Evolutionary conservation across 2,888 invertebrate genomes (phyloP), one percentile per base, ranked within the genome.

Genomic region (Eucera pruinosa): DNA sequence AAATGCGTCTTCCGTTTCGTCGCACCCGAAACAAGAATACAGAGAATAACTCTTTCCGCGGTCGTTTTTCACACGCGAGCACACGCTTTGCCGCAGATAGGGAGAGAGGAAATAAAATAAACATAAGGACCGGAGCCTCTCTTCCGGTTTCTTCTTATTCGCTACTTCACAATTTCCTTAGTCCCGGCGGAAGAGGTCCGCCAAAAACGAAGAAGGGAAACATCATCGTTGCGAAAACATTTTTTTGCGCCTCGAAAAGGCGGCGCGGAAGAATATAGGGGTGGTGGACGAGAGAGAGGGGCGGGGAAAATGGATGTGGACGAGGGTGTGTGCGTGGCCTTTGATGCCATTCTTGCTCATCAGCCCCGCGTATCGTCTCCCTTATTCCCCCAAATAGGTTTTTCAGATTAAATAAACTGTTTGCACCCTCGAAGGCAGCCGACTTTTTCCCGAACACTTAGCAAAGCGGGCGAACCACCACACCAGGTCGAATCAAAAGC

Each of bases 281-380:
- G 2, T 20, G 45, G 55, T n/a, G n/a, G 15, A 20, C 20, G 11
- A 39, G 43, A 6, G n/a, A 6, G n/a, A 1, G 41, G 4, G 52
- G 15, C 48, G 52, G 50, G 57, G 58, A 61, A 71, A 82, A 80
- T 74, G 68, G 72, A 66, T 58, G 65, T 47, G 45, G 5, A 30
- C 15, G 47, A 30, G 48, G 23, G 68, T 61, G 69, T 48, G 60
- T 20, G 52, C 69, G 60, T 52, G 52, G 60, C 62, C 80, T 83
- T 83, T 80, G 84, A 82, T 80, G 74, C 74, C 74, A 73, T 83
- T 80, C 75, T 70, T 68, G 58, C 70, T 81, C 83, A 71, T 84
- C 80, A 70, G 50, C 66, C 60, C 60, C 48, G 74, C 74, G 71
- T 69, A 75, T 82, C 75, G 64, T 54, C 60, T 50, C 65, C 72